Evolutionary conservation across 2,113 vertebrate species (phyloP).

Genomic region (Rhabdornis inornatus): DNA sequence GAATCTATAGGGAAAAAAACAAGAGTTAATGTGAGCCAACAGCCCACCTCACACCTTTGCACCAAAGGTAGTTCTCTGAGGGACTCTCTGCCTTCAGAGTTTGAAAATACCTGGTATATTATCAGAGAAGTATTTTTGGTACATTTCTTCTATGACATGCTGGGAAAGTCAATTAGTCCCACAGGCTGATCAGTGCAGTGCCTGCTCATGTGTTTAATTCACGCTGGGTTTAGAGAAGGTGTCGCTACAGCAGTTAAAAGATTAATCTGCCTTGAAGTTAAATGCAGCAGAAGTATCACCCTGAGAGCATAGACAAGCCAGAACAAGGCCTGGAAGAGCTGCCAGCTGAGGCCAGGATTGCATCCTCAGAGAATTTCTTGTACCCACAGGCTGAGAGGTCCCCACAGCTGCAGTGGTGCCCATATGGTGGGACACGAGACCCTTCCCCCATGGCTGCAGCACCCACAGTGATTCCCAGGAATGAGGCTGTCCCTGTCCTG

Average conservation of each 20-base stretch:
- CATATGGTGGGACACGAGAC: accelerated
- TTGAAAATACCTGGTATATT: not conserved
- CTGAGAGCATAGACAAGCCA: not conserved
- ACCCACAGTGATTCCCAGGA: not conserved
- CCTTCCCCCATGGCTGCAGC: accelerated
- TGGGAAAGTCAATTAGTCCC: not conserved
- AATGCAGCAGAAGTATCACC: not conserved
- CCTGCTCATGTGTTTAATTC: not conserved
- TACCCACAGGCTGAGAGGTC: not conserved
- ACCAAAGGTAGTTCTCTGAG: not conserved
- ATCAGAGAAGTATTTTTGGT: not conserved
- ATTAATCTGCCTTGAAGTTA: not conserved
- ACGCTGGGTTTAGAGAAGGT: not conserved
- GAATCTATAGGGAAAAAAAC: not conserved
- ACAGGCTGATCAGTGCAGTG: not conserved
- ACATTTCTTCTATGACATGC: not conserved
- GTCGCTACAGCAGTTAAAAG: not conserved
- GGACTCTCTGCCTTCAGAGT: not conserved
- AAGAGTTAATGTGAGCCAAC: not conserved
- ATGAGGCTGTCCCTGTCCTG: not conserved
- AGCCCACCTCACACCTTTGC: not conserved
- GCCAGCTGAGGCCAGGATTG: not conserved
- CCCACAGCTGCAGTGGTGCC: not conserved
- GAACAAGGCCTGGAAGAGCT: not conserved
- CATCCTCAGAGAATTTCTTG: not conserved